Conservation (phyloP, 30 jellyfish, hydroid and myxozoan species). For the Morbakka virulenta region DNA sequence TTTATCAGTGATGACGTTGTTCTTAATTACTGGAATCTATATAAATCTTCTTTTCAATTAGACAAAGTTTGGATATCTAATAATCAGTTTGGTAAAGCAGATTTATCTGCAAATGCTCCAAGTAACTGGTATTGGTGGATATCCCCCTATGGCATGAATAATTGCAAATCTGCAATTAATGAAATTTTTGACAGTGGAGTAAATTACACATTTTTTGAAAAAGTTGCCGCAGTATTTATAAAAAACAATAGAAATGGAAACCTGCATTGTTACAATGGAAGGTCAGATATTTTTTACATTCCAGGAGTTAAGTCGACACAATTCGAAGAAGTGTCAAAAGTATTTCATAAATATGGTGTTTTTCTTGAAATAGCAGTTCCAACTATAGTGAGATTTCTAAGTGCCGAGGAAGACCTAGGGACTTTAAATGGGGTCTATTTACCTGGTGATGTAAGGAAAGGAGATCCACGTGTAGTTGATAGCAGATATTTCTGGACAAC, state of each 20-base stretch:
- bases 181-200: conserved; percentile 27
- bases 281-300: conserved; percentile 78
- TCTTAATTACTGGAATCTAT: conserved; percentile 82
- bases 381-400: conserved; percentile 66
- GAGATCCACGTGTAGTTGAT: conserved; percentile 87
- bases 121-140: conserved; percentile 97
- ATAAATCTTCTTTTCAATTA: conserved; percentile 34
- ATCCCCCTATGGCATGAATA: conserved; percentile 88
- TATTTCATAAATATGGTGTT: conserved; percentile 59
- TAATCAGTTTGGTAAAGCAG: conserved; percentile 66
- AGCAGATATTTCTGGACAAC: conserved; percentile 92
- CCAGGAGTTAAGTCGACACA: conserved; percentile 65
- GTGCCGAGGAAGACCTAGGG: conserved; percentile 33
- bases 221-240: neutral
- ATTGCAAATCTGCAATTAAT: conserved; percentile 62
- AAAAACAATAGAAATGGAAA: conserved; percentile 45
- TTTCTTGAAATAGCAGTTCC: conserved; percentile 91
- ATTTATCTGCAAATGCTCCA: conserved; percentile 37
- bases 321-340: conserved; percentile 65
- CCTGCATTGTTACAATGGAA: conserved; percentile 53
- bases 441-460: conserved; percentile 94
- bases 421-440: conserved; percentile 72
- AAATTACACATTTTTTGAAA: neutral
- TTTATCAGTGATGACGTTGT: conserved; percentile 91
- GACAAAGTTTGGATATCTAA: conserved; percentile 72